Base-by-base conservation (phyloP, 1,140 invertebrate species). In the Procambarus virginalis region DNA sequence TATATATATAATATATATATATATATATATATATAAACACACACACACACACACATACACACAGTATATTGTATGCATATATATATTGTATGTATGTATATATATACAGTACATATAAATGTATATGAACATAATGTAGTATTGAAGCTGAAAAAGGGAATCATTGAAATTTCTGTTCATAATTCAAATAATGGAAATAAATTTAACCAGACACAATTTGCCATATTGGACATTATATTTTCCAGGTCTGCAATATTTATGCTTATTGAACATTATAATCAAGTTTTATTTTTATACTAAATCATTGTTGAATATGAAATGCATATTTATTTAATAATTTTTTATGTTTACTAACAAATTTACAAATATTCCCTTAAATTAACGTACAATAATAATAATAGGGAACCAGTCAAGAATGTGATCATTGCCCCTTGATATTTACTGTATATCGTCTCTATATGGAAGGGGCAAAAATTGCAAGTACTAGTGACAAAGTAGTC, bases 201-300 rank as follows among this genome's bases (percentile, higher is more conserved):
- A 9, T 55, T 55, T 55, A 55, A 12, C 51, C 51, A 55, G 51
- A 9, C 51, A 55, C 8, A 55, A 55, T 8, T 55, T 9, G 51
- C 51, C 51, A 8, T 55, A 12, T 55, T 55, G 8, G 51, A 55
- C 12, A 12, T 55, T 4, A 9, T 12, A 55, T 55, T 55, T 55
- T 55, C 51, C 10, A 2, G 68, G 68, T 64, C n/a, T 73, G 2
- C n/a, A 73, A 6, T 34, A n/a, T 73, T 73, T 9, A 34, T 73
- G 68, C 68, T 73, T 20, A 73, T 22, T 73, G 51, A 73, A 22
- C 8, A 64, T 64, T 20, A 73, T 73, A 34, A 20, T 22, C 68
- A 34, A 17, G n/a, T 73, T 73, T 73, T n/a, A 73, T 73, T 73
- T 73, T 73, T 5, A 34, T 73, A 73, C 68, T 73, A 73, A 73